Base-by-base conservation (phyloP, 2,113 vertebrate genomes). In the Corythoichthys intestinalis region DNA sequence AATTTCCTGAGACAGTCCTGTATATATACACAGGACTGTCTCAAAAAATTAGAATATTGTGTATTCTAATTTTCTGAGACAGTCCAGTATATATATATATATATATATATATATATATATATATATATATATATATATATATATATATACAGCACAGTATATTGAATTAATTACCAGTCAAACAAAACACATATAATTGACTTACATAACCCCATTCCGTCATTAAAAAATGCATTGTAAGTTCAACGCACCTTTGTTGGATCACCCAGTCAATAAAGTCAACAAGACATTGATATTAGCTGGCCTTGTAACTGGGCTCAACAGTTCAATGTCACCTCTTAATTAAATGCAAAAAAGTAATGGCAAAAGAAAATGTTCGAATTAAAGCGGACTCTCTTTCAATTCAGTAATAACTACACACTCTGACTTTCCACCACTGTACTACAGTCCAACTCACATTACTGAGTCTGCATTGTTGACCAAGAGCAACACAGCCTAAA, bases 401-500 rank as follows among this genome's bases (percentile, higher is more conserved):
- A 71, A 79, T 37, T n/a, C 44, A 17, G 69, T 37, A 50, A 72
- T 34, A 52, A 67, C 67, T 57, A 37, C 80, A 72, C 62, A 41
- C 58, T 73, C 77, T 53, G 59, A 71, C 69, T 68, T 77, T 76
- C 63, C 49, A 79, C 66, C 73, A 69, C 70, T 65, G 77, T 80
- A 81, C 84, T 84, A 83, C 78, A 75, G 87, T 88, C 89, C 75
- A 2, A 91, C 92, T 93, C 88, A 88, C 89, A 91, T 92, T 92
- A 92, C 91, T 86, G 87, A 86, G 90, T 90, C 86, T 85, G 86
- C 63, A 90, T 90, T 91, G 89, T 89, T 90, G 89, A 89, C 84
- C 75, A 83, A 84, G 84, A 87, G 86, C 79, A 70, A 86, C 78
- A 74, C 87, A 88, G 91, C 85, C 93, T 95, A 95, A 94, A 96